phyloP scores from a whole-genome alignment of 2,113 vertebrate species.

The human region GRCh38 chr13:31534501-31535000 shows the following conservation, averaged over 20 bases:
- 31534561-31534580: background rate
- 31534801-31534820: background rate
- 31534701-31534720: background rate
- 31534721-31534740: background rate
- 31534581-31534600: background rate
- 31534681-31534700: background rate
- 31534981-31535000: background rate
- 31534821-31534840: background rate
- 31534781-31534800: background rate
- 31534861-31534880: background rate
- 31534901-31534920: background rate
- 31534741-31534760: background rate
- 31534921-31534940: background rate
- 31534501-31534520: background rate
- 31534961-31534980: background rate
- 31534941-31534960: background rate
- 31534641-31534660: background rate
- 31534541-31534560: background rate
- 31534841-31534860: background rate
- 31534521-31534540: background rate
- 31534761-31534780: background rate
- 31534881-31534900: slow-evolving; percentile 31
- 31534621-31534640: background rate
- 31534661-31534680: background rate
- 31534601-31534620: background rate